phyloP scores from a whole-genome alignment of 2,113 vertebrate genomes.

The Daubentonia madagascariensis region DNA sequence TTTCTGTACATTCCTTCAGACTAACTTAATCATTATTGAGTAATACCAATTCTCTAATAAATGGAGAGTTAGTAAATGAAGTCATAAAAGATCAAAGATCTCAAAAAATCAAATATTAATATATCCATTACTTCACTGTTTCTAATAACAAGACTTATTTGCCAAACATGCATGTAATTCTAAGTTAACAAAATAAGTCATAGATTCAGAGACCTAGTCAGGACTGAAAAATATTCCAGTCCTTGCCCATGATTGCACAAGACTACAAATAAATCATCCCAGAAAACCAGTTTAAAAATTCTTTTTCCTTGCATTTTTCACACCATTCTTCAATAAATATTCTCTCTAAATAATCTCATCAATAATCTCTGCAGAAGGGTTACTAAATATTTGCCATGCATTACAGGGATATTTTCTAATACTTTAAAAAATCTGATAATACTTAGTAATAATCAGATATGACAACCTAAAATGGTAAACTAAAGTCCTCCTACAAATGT shows the following conservation, averaged over 20 bases:
- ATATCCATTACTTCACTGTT: not conserved
- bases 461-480: not conserved
- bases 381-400: not conserved
- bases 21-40: constrained; percentile 1
- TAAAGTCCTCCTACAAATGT: constrained; percentile 39
- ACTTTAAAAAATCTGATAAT: not conserved
- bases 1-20: not conserved
- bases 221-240: not conserved
- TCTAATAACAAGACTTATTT: not conserved
- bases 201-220: not conserved
- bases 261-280: not conserved
- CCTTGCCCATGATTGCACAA: not conserved
- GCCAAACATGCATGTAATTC: constrained; percentile 1
- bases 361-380: not conserved
- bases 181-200: constrained; percentile 26
- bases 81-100: not conserved
- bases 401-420: not conserved
- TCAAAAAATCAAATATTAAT: not conserved
- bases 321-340: not conserved
- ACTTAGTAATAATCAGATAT: not conserved
- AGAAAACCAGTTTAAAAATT: constrained; percentile 26
- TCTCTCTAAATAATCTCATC: not conserved
- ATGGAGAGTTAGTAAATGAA: constrained; percentile 40
- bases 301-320: not conserved
- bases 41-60: constrained; percentile 17